A percentile compares a stretch with the other conserved stretches of the same genome.
Conservation (phyloP, 1,140 invertebrate genomes). For the Drosophila sucinea region DNA sequence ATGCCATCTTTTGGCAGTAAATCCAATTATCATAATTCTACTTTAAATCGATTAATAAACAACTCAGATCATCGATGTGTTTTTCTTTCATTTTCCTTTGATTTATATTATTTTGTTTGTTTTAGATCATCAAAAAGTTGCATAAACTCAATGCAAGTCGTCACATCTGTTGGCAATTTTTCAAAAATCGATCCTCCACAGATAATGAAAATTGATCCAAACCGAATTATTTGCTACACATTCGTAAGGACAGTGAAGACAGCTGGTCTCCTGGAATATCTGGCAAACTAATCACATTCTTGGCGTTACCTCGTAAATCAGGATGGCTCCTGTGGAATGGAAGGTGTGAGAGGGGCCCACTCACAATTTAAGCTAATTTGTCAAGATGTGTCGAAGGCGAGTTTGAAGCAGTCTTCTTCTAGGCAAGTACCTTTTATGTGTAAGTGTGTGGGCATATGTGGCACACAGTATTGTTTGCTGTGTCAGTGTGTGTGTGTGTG, state of each 20-base stretch:
- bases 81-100: background rate
- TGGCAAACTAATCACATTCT: slow-evolving; percentile 10
- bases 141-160: slow-evolving; percentile 7
- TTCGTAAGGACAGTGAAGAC: background rate
- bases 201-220: slow-evolving; percentile 10
- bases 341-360: slow-evolving; percentile 24
- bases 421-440: background rate
- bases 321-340: background rate
- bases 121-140: slow-evolving; percentile 1
- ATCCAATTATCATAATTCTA: too few relatives aligned
- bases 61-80: too few relatives aligned
- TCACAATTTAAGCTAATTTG: slow-evolving; percentile 58
- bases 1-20: too few relatives aligned
- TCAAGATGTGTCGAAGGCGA: slow-evolving; percentile 34
- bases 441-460: slow-evolving; percentile 18
- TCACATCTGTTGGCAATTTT: slow-evolving; percentile 8
- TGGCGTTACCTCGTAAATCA: slow-evolving; percentile 23
- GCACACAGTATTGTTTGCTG: slow-evolving; percentile 33
- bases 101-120: background rate
- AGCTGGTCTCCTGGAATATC: background rate
- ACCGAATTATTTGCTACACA: background rate
- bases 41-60: too few relatives aligned
- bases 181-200: slow-evolving; percentile 11
- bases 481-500: slow-evolving; percentile 12
- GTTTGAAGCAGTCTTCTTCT: slow-evolving; percentile 15